A percentile compares a stretch with the other conserved stretches of the same genome.
phyloP scores from a whole-genome alignment of 2,113 vertebrate genomes.

The Marcusenius ussheri region DNA sequence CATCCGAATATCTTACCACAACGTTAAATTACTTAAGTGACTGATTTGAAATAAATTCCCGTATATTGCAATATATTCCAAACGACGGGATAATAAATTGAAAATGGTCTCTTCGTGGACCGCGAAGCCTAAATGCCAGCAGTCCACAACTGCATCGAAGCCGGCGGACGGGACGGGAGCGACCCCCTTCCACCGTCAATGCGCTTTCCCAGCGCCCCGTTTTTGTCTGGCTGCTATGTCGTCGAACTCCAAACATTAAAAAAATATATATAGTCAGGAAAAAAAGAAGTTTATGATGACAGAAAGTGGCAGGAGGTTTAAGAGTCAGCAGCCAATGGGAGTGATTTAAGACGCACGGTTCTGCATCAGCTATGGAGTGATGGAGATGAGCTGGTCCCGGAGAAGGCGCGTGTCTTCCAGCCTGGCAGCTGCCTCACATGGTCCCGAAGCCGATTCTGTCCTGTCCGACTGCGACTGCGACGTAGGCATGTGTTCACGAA shows the following conservation, averaged over 20 bases:
- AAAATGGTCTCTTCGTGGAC: neutral
- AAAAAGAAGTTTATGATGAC: neutral
- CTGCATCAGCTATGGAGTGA: neutral
- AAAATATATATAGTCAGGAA: neutral
- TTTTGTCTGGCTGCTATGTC: neutral
- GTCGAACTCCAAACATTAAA: neutral
- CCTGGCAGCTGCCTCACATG: neutral
- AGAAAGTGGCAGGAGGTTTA: neutral
- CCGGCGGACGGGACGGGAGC: neutral
- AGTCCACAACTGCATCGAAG: neutral
- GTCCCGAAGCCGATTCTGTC: neutral
- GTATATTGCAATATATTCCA: neutral
- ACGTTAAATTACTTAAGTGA: neutral
- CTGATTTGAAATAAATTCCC: neutral
- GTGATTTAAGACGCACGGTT: slow-evolving; percentile 1
- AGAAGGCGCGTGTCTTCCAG: neutral
- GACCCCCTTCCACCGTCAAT: neutral
- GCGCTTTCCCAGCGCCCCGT: neutral
- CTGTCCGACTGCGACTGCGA: neutral
- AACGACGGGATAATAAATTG: neutral
- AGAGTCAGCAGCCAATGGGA: neutral
- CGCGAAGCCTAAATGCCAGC: neutral
- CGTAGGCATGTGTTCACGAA: neutral
- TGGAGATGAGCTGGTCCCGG: neutral
- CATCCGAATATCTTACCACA: neutral